A percentile compares a stretch with the other conserved stretches of the same genome.
Conservation (phyloP, 2,888 invertebrate species). For the Diogma glabrata region DNA sequence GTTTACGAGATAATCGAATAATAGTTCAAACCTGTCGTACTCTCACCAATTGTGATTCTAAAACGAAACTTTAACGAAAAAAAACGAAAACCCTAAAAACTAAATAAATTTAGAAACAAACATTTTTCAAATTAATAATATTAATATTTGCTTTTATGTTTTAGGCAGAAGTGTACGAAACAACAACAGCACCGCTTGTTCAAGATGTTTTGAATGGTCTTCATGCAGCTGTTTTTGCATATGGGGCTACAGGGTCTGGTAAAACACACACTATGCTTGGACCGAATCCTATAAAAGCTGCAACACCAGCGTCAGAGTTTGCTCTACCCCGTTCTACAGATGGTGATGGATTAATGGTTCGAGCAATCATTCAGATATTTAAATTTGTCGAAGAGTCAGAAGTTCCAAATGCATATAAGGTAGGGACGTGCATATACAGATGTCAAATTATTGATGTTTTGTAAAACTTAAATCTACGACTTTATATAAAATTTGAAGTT, state of each 20-base stretch:
- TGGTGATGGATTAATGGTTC: conserved; percentile 36
- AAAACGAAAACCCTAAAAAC: too few species aligned
- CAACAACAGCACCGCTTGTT: conserved; percentile 75
- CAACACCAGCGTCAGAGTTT: conserved; percentile 22
- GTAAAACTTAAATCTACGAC: too few species aligned
- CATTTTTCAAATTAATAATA: too few species aligned
- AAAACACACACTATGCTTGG: conserved; percentile 38
- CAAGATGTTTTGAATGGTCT: conserved; percentile 78
- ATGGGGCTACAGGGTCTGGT: conserved; percentile 37
- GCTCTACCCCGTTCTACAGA: conserved; percentile 24
- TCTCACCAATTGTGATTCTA: too few species aligned
- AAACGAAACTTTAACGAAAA: too few species aligned
- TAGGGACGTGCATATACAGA: conserved; percentile 14
- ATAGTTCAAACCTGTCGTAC: too few species aligned
- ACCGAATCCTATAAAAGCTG: conserved; percentile 31
- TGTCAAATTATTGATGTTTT: too few species aligned
- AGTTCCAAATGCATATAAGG: conserved; percentile 28
- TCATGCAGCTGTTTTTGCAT: conserved; percentile 93
- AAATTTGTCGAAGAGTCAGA: conserved; percentile 31
- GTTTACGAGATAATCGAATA: too few species aligned
- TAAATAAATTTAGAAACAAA: too few species aligned
- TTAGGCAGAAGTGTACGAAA: conserved; percentile 82
- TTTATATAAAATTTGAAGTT: too few species aligned
- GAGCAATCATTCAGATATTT: conserved; percentile 37
- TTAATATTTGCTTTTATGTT: too few species aligned